Percentiles rank a stretch among this genome's conserved stretches.
Evolutionary conservation across 2,113 vertebrate genomes (phyloP).

Genomic region (Pomatorhinus ruficollis): DNA sequence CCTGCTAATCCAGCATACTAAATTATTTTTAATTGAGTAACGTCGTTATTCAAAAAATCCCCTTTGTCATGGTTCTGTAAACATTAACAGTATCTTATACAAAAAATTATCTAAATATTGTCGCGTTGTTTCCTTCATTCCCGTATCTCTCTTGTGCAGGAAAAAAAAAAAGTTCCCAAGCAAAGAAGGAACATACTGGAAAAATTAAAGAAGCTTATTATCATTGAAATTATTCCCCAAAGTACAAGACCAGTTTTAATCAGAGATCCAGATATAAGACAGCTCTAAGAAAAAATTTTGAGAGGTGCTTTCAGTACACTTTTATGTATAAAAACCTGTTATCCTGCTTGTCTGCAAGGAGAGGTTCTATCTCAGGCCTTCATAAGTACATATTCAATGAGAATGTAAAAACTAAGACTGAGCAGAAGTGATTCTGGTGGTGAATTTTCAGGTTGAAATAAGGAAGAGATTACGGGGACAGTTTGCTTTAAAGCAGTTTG

Average conservation of each 20-base stretch:
- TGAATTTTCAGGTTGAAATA: not conserved
- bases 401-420: not conserved
- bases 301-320: not conserved
- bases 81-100: not conserved
- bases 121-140: not conserved
- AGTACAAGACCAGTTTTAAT: not conserved
- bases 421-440: not conserved
- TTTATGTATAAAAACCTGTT: not conserved
- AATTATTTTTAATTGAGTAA: slow-evolving; percentile 69
- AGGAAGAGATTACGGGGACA: not conserved
- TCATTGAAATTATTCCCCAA: not conserved
- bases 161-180: not conserved
- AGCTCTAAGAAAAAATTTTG: not conserved
- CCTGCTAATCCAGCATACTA: slow-evolving; percentile 31
- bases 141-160: not conserved
- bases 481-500: not conserved
- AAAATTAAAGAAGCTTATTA: not conserved
- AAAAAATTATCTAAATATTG: not conserved
- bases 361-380: not conserved
- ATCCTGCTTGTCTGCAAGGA: not conserved
- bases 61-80: slow-evolving; percentile 9
- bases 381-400: accelerated
- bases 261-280: not conserved
- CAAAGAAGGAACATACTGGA: not conserved
- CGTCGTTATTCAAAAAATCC: slow-evolving; percentile 51